Conservation (phyloP, 2,888 invertebrate genomes). For the Allygus modestus region DNA sequence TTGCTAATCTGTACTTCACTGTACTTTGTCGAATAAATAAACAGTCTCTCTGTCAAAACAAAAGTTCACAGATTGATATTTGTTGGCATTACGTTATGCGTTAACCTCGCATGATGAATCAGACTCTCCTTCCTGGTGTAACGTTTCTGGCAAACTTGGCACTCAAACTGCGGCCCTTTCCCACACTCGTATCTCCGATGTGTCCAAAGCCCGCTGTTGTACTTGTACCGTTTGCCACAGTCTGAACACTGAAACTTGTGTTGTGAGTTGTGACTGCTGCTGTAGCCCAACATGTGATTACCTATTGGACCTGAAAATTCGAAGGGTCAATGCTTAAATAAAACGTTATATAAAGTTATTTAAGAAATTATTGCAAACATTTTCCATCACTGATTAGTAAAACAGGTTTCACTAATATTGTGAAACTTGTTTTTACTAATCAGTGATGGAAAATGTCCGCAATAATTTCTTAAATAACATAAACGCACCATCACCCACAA, state of each 20-base stretch:
- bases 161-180: constrained; percentile 73
- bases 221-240: constrained; percentile 68
- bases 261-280: constrained; percentile 67
- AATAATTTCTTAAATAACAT: too few species aligned
- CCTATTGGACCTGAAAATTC: background rate
- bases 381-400: too few species aligned
- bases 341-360: too few species aligned
- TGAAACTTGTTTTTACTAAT: too few species aligned
- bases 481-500: too few species aligned
- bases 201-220: constrained; percentile 66
- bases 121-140: constrained; percentile 58
- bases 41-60: too few species aligned
- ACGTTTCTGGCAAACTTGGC: constrained; percentile 73
- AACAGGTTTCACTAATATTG: too few species aligned
- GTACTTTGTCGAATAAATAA: background rate
- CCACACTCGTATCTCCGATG: constrained; percentile 75
- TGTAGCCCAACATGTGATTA: constrained; percentile 1
- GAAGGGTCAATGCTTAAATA: background rate
- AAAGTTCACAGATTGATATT: constrained; percentile 1
- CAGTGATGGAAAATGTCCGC: too few species aligned
- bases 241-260: constrained; percentile 65
- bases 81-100: constrained; percentile 39
- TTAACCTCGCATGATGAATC: constrained; percentile 24
- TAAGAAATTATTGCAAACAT: too few species aligned
- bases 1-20: too few species aligned